phyloP scores from a whole-genome alignment of 2,888 invertebrate genomes.

The Sabatieria punctata region DNA sequence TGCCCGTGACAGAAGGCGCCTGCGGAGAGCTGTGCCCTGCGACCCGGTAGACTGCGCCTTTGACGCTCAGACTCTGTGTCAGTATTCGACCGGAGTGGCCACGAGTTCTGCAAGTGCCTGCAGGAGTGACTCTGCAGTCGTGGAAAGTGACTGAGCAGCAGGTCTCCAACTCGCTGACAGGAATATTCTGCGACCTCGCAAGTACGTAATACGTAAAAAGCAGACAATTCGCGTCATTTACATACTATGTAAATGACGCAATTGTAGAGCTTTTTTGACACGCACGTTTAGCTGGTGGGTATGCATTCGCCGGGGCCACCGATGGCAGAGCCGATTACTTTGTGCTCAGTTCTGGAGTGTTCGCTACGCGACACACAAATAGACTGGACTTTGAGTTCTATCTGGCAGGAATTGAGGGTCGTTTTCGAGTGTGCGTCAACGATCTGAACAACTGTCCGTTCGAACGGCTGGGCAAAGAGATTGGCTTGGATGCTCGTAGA shows the following conservation, averaged over 20 bases:
- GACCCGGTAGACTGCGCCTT: no score
- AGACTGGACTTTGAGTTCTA: constrained; percentile 18
- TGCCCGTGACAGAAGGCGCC: no score
- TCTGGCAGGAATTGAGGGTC: constrained; percentile 20
- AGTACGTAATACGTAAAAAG: no score
- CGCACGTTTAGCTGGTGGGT: constrained; percentile 15
- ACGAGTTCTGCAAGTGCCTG: constrained; percentile 1
- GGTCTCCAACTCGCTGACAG: constrained; percentile 19
- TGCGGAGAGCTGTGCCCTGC: no score
- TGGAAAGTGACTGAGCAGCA: constrained; percentile 15
- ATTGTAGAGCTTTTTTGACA: no score
- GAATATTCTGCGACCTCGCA: constrained; percentile 17
- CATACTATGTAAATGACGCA: no score
- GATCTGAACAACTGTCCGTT: constrained; percentile 18
- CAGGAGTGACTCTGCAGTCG: constrained; percentile 11
- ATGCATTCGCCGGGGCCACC: constrained; percentile 14
- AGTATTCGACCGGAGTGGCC: constrained; percentile 13
- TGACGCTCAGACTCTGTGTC: constrained; percentile 17
- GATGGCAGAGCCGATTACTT: constrained; percentile 14
- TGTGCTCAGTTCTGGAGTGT: constrained; percentile 11
- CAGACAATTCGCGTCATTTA: no score
- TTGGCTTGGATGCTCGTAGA: constrained; percentile 16
- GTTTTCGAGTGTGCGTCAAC: constrained; percentile 21
- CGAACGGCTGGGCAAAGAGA: constrained; percentile 17
- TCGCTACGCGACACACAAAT: constrained; percentile 11